phyloP scores from a whole-genome alignment of 2,888 invertebrate species.

The Hydraecia micacea region DNA sequence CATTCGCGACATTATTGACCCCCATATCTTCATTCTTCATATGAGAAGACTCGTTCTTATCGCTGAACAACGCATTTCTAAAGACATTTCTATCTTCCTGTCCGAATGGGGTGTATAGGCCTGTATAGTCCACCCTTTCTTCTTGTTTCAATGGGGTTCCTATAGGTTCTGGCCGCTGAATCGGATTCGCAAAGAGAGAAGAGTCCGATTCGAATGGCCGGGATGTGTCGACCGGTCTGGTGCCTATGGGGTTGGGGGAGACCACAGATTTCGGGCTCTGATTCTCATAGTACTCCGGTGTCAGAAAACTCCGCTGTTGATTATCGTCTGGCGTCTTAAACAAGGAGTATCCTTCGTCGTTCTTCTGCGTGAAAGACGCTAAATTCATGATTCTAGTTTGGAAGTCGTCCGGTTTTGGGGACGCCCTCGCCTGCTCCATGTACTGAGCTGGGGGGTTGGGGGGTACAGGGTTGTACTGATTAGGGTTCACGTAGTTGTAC shows the following conservation, averaged over 20 bases:
- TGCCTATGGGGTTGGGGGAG: constrained; percentile 86
- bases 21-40: constrained; percentile 67
- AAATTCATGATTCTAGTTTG: constrained; percentile 84
- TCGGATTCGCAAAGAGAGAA: constrained; percentile 80
- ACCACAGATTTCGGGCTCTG: constrained; percentile 79
- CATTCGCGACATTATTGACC: constrained; percentile 73
- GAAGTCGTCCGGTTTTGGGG: constrained; percentile 79
- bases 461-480: constrained; percentile 70
- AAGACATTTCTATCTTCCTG: constrained; percentile 85
- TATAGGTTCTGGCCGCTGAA: constrained; percentile 81
- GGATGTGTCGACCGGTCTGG: constrained; percentile 74
- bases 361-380: constrained; percentile 86
- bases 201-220: constrained; percentile 76
- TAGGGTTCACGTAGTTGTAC: constrained; percentile 81
- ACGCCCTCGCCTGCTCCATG: constrained; percentile 64
- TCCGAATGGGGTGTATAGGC: constrained; percentile 83
- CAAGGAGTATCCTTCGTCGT: constrained; percentile 86
- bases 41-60: constrained; percentile 70
- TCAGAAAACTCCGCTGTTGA: constrained; percentile 78
- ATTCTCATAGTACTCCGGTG: constrained; percentile 80
- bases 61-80: constrained; percentile 82
- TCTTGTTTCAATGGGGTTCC: constrained; percentile 71
- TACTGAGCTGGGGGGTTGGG: constrained; percentile 65
- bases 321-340: constrained; percentile 82
- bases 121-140: constrained; percentile 64